phyloP scores from a whole-genome alignment of 2,797 vertebrate genomes.

The Mergus octosetaceus region DNA sequence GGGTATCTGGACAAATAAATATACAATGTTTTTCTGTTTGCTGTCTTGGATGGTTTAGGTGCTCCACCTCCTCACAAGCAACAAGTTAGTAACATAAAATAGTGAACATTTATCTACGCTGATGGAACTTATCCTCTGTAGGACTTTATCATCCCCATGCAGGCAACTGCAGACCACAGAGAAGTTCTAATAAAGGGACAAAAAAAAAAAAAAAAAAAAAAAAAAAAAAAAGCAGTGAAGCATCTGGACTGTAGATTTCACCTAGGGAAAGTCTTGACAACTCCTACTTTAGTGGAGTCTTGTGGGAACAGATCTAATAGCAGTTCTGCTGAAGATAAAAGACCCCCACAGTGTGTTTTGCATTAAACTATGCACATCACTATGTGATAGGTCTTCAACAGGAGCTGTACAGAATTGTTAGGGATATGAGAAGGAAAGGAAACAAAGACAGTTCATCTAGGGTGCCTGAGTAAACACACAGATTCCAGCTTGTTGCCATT shows the following conservation, averaged over 20 bases:
- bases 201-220: not conserved
- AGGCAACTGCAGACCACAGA: not conserved
- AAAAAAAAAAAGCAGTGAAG: not conserved
- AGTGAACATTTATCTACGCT: not conserved
- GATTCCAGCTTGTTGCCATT: not conserved
- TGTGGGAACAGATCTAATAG: not conserved
- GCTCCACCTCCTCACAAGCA: not conserved
- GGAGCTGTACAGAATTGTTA: not conserved
- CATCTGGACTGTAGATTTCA: not conserved
- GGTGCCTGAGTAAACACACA: not conserved
- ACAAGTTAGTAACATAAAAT: not conserved
- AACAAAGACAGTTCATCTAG: not conserved
- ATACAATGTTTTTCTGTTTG: not conserved
- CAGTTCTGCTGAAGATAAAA: not conserved
- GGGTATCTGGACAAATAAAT: not conserved
- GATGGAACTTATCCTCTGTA: not conserved
- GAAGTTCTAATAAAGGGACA: not conserved
- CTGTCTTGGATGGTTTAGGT: rapidly evolving
- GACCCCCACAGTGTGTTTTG: not conserved
- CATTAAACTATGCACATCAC: not conserved
- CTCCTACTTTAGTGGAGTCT: not conserved
- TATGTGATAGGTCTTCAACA: not conserved
- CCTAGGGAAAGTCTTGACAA: not conserved
- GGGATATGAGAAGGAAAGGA: not conserved
- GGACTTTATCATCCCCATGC: not conserved